Conservation (phyloP, 1,140 invertebrate genomes). For the Papilio machaon region DNA sequence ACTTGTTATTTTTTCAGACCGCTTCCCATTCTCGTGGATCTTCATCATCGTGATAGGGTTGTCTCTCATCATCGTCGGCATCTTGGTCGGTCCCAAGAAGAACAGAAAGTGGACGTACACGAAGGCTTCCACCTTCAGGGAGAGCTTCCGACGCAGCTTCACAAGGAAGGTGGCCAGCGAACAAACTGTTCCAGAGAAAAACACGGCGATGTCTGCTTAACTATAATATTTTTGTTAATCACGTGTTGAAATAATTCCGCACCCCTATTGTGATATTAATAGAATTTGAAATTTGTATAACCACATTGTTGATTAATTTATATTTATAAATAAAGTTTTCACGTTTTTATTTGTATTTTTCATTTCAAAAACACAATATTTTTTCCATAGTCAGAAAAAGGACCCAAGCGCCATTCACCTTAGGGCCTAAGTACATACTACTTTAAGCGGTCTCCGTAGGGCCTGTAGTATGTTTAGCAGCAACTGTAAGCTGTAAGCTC, state of each 20-base stretch:
- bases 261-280: constrained; percentile 15
- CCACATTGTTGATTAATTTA: constrained; percentile 1
- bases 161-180: constrained; percentile 44
- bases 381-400: neutral
- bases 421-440: too few relatives aligned
- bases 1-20: constrained; percentile 43
- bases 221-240: constrained; percentile 4
- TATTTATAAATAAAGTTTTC: neutral
- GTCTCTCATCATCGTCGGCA: constrained; percentile 42
- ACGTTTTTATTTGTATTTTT: constrained; percentile 8
- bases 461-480: too few relatives aligned
- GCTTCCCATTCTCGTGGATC: constrained; percentile 46
- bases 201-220: constrained; percentile 53
- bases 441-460: too few relatives aligned
- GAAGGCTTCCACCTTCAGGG: constrained; percentile 45
- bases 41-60: constrained; percentile 47
- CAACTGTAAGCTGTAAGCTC: too few relatives aligned
- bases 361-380: neutral
- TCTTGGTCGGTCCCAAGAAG: constrained; percentile 48
- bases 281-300: constrained; percentile 16
- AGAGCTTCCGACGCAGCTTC: constrained; percentile 55
- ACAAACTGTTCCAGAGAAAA: constrained; percentile 42
- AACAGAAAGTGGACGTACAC: constrained; percentile 56
- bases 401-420: neutral
- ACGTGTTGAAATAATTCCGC: constrained; percentile 21